Percentiles rank a stretch among this genome's conserved stretches.
phyloP scores from a whole-genome alignment of 2,113 vertebrate genomes.

The Anthoscopus minutus region DNA sequence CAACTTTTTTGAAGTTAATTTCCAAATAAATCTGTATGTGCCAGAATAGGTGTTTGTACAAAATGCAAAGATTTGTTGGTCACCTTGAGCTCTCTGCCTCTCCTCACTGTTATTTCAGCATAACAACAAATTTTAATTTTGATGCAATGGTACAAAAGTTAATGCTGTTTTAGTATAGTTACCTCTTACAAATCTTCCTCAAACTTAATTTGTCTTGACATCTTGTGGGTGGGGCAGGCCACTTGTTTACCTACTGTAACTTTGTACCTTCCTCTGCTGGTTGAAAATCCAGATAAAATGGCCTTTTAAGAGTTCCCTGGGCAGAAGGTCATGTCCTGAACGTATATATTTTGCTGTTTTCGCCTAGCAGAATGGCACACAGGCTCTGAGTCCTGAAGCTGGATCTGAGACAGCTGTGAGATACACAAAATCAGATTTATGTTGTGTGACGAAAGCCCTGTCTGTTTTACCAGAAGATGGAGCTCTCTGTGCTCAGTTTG shows the following conservation, averaged over 20 bases:
- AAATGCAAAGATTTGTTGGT: background rate
- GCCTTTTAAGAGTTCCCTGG: background rate
- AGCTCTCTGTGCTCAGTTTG: background rate
- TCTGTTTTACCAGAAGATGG: slow-evolving; percentile 3
- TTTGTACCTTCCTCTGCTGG: background rate
- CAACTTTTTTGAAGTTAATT: background rate
- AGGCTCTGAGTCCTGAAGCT: background rate
- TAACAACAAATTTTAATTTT: background rate
- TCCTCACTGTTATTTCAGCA: background rate
- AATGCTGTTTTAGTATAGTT: background rate
- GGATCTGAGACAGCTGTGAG: background rate
- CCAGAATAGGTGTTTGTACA: background rate
- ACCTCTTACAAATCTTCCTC: background rate
- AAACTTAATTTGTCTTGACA: background rate
- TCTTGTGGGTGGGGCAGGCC: background rate
- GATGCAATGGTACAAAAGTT: background rate
- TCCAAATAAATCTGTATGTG: background rate
- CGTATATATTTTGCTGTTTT: background rate
- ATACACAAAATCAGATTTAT: background rate
- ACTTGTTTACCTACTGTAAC: background rate
- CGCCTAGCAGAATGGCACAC: background rate
- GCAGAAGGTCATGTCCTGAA: background rate
- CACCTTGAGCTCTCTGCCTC: background rate
- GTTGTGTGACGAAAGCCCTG: background rate
- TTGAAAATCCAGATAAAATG: background rate